These are phyloP conservation scores for Myiothlypis chrysogaster DNA, from an alignment of 2,797 vertebrate genomes.

Conservation along the genomic window DNA sequence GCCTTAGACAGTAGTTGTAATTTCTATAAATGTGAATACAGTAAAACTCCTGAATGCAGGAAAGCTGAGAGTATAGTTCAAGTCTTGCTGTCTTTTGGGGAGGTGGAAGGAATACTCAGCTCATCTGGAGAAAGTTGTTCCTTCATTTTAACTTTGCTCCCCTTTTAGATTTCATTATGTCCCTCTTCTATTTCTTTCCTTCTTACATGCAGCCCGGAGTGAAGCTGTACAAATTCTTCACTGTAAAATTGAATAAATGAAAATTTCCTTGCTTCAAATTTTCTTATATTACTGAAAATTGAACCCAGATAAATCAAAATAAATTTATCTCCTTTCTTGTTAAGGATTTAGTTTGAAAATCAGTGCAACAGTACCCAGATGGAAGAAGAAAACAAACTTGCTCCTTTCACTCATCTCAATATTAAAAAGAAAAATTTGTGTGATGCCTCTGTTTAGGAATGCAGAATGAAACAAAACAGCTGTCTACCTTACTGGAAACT, in stretches of 20 bases:
- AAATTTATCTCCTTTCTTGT: background rate
- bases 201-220: background rate
- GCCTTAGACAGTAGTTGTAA: background rate
- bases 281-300: background rate
- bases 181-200: background rate
- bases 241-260: background rate
- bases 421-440: background rate
- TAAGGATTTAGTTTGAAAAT: background rate
- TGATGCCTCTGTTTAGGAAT: background rate
- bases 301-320: background rate
- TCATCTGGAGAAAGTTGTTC: background rate
- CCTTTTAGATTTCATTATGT: background rate
- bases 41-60: background rate
- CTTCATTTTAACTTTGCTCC: background rate
- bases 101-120: background rate
- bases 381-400: background rate
- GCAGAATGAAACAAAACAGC: background rate
- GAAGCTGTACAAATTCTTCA: background rate
- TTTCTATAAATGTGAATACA: background rate
- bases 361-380: background rate
- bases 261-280: background rate
- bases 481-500: background rate
- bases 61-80: background rate
- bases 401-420: background rate
- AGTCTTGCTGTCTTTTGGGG: background rate